Conservation (phyloP, 2,113 vertebrate genomes). For the Pachypanchax playfairii region DNA sequence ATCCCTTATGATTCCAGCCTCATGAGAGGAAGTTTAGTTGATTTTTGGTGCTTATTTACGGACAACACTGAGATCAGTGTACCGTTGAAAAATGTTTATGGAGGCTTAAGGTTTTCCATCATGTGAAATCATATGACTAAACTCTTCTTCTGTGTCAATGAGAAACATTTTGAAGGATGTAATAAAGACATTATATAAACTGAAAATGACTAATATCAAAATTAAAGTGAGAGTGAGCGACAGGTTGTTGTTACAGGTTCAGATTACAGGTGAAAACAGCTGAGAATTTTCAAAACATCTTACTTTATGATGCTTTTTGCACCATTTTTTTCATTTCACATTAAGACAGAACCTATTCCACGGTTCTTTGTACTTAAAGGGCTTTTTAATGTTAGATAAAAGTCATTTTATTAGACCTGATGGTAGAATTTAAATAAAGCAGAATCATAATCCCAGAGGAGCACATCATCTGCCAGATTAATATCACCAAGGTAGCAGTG, state of each 20-base stretch:
- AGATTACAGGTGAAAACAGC: no score
- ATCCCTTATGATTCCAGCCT: neutral
- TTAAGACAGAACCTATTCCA: no score
- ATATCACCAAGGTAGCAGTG: constrained; percentile 56
- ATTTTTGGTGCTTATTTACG: neutral
- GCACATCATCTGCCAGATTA: constrained; percentile 54
- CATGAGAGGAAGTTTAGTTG: neutral
- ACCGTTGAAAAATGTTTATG: neutral
- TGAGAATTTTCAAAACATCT: neutral
- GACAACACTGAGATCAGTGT: neutral
- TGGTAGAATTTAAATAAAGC: constrained; percentile 61
- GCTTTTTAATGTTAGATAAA: no score
- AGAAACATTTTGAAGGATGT: neutral
- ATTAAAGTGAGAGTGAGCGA: constrained; percentile 13
- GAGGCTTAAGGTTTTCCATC: neutral
- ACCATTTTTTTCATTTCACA: no score
- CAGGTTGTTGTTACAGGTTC: no score
- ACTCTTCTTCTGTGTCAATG: neutral
- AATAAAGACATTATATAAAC: neutral
- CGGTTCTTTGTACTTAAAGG: no score
- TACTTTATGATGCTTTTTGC: neutral
- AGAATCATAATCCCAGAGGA: constrained; percentile 36
- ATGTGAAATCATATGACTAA: neutral
- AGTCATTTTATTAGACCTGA: no score
- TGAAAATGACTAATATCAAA: neutral